These are phyloP conservation scores for Drosophila pseudotalamancana DNA, from an alignment of 2,888 invertebrate species.

Conservation along the genomic window DNA sequence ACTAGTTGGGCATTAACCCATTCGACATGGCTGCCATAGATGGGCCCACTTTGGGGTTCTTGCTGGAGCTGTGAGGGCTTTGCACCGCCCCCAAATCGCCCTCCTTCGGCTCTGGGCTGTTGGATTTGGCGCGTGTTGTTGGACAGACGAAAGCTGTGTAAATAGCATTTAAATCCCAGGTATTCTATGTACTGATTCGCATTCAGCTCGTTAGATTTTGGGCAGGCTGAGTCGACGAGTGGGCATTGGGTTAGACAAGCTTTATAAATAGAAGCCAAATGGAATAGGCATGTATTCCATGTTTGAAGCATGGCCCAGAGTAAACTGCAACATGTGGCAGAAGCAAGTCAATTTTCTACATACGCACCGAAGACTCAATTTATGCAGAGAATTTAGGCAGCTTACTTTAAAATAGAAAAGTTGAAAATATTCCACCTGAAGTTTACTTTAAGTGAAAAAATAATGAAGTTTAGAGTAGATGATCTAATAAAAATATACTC, in stretches of 20 bases:
- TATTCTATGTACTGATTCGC: conserved; percentile 44
- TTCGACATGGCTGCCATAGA: conserved; percentile 12
- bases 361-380: too few species aligned
- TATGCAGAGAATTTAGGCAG: neutral
- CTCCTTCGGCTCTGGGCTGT: conserved; percentile 1
- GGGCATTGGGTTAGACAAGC: conserved; percentile 21
- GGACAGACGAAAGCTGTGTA: conserved; percentile 69
- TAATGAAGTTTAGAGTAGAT: too few species aligned
- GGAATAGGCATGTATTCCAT: conserved; percentile 44
- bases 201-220: conserved; percentile 38
- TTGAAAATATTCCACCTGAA: too few species aligned
- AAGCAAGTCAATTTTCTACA: neutral
- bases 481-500: too few species aligned
- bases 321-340: neutral
- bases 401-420: neutral
- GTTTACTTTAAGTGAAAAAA: too few species aligned
- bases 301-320: conserved; percentile 5
- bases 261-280: conserved; percentile 54
- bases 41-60: conserved; percentile 36
- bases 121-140: conserved; percentile 46
- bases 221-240: conserved; percentile 23
- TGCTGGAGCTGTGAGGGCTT: neutral
- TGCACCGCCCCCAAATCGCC: neutral
- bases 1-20: conserved; percentile 61
- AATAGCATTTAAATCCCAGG: conserved; percentile 74